phyloP scores from a whole-genome alignment of 2,113 vertebrate genomes.

The Sylvietta virens region DNA sequence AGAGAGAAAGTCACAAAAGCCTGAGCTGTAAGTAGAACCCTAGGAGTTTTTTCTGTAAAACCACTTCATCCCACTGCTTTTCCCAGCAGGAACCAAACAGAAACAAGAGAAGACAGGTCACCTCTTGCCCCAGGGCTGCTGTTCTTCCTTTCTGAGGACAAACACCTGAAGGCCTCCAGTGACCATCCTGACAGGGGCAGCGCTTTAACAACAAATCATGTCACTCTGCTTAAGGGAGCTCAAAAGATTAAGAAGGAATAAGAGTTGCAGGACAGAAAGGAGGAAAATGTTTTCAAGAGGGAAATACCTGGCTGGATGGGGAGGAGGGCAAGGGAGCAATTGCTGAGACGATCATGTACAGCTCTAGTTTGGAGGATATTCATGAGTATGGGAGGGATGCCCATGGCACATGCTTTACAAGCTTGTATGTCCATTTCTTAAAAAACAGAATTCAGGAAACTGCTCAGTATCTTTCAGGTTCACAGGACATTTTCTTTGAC shows the following conservation, averaged over 20 bases:
- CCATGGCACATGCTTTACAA: neutral
- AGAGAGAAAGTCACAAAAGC: neutral
- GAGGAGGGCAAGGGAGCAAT: neutral
- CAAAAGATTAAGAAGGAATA: neutral
- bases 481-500: neutral
- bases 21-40: neutral
- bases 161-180: neutral
- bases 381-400: neutral
- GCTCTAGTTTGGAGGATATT: neutral
- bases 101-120: neutral
- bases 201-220: accelerated
- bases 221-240: neutral
- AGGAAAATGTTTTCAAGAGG: neutral
- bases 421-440: neutral
- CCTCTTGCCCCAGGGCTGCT: neutral
- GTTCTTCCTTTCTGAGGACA: neutral
- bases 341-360: accelerated
- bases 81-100: neutral
- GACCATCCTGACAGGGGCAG: neutral
- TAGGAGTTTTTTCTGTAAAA: neutral
- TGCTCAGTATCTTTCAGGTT: neutral
- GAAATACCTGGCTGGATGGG: neutral
- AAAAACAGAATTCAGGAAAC: neutral
- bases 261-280: neutral
- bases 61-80: neutral